A percentile compares a stretch with the other conserved stretches of the same genome.
Evolutionary conservation across 1,140 invertebrate genomes (phyloP).

Genomic region (Pygmarrhopalites habei): DNA sequence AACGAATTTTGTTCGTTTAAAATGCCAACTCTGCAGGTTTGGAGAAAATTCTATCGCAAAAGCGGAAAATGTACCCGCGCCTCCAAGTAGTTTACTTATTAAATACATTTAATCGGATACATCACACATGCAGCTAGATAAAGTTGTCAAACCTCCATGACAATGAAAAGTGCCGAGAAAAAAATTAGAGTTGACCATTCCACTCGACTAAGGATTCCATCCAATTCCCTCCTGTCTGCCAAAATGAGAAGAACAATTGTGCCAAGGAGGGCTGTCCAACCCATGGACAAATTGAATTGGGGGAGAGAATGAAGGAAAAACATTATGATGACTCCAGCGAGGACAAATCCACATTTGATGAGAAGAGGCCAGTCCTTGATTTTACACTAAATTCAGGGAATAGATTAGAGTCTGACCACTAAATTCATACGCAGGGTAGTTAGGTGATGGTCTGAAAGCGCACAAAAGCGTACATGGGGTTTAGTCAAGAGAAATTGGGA

Average conservation of each 20-base stretch:
- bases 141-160: constrained; percentile 83
- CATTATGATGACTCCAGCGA: constrained; percentile 64
- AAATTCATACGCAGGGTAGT: no score
- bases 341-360: constrained; percentile 61
- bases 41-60: no score
- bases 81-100: no score
- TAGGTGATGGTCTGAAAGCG: no score
- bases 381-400: constrained; percentile 73
- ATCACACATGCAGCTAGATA: no score
- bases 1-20: no score
- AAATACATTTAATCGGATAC: no score
- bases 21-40: no score
- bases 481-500: no score
- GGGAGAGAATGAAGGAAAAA: constrained; percentile 78
- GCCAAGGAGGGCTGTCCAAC: constrained; percentile 76
- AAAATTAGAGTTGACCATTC: constrained; percentile 86
- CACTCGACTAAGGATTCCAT: constrained; percentile 69
- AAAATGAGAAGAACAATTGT: constrained; percentile 64
- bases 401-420: no score
- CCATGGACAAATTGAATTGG: constrained; percentile 62
- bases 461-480: no score
- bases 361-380: constrained; percentile 66
- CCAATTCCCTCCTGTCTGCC: constrained; percentile 68
- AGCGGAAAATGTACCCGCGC: no score
- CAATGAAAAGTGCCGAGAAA: constrained; percentile 77